These are phyloP conservation scores for Sandelia bainsii DNA, from an alignment of 2,797 vertebrate genomes.

Conservation along the genomic window DNA sequence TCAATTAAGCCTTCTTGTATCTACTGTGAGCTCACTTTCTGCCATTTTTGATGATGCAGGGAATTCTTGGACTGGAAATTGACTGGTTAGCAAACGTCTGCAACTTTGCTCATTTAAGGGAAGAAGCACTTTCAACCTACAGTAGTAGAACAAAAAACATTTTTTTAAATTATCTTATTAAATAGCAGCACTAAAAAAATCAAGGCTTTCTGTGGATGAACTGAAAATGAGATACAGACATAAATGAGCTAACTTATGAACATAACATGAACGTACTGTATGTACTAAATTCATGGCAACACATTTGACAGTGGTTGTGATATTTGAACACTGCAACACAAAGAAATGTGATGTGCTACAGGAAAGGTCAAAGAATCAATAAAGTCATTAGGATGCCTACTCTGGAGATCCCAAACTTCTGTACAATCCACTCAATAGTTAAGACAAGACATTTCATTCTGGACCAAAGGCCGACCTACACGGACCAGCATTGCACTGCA, in stretches of 20 bases:
- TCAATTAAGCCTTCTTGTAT: constrained; percentile 78
- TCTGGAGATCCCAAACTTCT: too few species aligned
- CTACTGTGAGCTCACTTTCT: constrained; percentile 71
- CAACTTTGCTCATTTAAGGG: constrained; percentile 75
- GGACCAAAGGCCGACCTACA: too few species aligned
- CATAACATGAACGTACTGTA: too few species aligned
- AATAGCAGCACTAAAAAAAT: not conserved
- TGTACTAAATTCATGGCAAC: too few species aligned
- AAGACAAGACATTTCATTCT: too few species aligned
- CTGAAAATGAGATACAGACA: not conserved
- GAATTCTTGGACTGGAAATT: constrained; percentile 79
- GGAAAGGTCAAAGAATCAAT: too few species aligned
- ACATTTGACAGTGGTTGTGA: too few species aligned
- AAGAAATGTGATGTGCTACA: too few species aligned
- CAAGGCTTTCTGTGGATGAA: not conserved
- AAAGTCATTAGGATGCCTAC: too few species aligned
- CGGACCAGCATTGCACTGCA: too few species aligned
- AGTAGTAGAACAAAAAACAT: not conserved
- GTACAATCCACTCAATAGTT: too few species aligned
- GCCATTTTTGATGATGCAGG: constrained; percentile 83
- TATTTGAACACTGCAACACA: too few species aligned
- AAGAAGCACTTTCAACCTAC: constrained; percentile 46
- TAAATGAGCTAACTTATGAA: not conserved
- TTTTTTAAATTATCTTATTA: not conserved
- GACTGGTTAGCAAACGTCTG: constrained; percentile 82